Evolutionary conservation across 2,113 vertebrate genomes (phyloP).

Genomic region (Brachyhypopomus occidentalis): DNA sequence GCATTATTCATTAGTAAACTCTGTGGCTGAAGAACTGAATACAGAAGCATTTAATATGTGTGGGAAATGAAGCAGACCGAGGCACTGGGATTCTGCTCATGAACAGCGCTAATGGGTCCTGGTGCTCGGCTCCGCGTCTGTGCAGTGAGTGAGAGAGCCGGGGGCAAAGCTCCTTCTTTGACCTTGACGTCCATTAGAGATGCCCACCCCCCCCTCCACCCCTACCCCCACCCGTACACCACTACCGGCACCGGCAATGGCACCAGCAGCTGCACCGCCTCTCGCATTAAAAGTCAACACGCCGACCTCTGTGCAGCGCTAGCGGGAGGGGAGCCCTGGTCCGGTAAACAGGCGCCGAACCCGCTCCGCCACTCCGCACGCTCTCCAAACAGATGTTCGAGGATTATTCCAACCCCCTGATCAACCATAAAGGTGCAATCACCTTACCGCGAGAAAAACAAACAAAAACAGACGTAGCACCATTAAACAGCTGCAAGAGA

Average conservation of each 20-base stretch:
- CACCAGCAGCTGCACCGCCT: constrained; percentile 57
- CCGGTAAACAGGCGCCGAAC: constrained; percentile 65
- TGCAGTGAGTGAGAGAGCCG: constrained; percentile 11
- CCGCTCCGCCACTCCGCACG: constrained; percentile 50
- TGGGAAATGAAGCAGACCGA: constrained; percentile 8
- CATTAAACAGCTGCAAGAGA: constrained; percentile 80
- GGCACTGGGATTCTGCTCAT: constrained; percentile 15
- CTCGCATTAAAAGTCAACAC: constrained; percentile 66
- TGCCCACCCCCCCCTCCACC: constrained; percentile 37
- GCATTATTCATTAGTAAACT: not conserved
- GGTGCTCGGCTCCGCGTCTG: constrained; percentile 19
- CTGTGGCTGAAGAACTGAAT: not conserved
- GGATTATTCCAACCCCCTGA: constrained; percentile 76
- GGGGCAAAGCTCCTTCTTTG: constrained; percentile 60
- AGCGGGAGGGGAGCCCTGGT: constrained; percentile 60
- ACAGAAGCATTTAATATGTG: not conserved
- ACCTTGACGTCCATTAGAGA: constrained; percentile 69
- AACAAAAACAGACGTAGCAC: constrained; percentile 77
- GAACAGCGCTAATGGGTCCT: constrained; percentile 16
- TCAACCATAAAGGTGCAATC: constrained; percentile 83
- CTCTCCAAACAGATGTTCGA: constrained; percentile 74
- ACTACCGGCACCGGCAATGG: too few species aligned
- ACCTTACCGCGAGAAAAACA: constrained; percentile 76
- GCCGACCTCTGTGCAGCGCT: constrained; percentile 55
- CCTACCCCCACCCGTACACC: too few species aligned